Percentiles rank a stretch among this genome's conserved stretches.
phyloP scores from a whole-genome alignment of 2,113 vertebrate species.

The Lepidothrix coronata region DNA sequence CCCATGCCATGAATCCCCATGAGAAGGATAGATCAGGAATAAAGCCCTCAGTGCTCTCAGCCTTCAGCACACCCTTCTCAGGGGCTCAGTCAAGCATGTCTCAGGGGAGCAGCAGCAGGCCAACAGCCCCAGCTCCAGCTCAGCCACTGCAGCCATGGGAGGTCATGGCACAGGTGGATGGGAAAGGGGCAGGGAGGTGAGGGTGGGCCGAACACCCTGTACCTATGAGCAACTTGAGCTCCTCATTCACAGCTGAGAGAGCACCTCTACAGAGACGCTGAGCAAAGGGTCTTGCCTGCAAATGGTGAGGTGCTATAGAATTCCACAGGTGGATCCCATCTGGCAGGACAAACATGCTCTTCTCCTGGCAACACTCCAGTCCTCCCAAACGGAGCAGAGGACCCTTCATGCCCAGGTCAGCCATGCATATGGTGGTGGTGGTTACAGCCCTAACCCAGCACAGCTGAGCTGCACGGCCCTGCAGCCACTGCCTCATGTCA shows the following conservation, averaged over 20 bases:
- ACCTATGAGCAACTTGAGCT: background rate
- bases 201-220: background rate
- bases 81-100: background rate
- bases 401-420: background rate
- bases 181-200: background rate
- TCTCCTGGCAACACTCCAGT: background rate
- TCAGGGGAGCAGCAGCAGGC: background rate
- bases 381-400: background rate
- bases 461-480: accelerated
- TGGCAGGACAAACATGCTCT: background rate
- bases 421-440: background rate
- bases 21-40: background rate
- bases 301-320: background rate
- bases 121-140: background rate
- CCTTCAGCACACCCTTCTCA: background rate
- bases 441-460: background rate
- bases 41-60: background rate
- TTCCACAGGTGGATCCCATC: background rate
- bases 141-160: background rate
- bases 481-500: background rate
- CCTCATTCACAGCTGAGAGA: background rate
- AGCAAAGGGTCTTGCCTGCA: background rate
- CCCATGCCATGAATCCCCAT: background rate
- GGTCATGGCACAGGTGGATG: accelerated
- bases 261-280: background rate